Base-by-base conservation (phyloP, 2,888 invertebrate species). In the Hyles lineata region DNA sequence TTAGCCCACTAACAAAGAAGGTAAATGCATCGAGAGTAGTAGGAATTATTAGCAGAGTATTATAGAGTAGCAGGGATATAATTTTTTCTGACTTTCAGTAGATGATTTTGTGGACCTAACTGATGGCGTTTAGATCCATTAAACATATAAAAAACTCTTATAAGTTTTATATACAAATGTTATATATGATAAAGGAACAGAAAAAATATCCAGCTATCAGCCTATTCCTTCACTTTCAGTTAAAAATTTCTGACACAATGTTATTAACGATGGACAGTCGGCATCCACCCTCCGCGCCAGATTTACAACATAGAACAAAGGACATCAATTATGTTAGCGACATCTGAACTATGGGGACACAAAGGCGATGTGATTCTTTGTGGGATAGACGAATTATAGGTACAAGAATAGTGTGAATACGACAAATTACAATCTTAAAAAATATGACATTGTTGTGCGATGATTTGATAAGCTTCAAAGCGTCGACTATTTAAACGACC, bases 281-380 rank as follows among this genome's bases (percentile, higher is more conserved):
- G 83, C 87, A 88, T 89, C 90, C 90, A 88, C 87, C 83, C 84
- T 86, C 84, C 82, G 79, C 84, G 83, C 79, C 85, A 91, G 91
- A 92, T 92, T 94, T 92, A 93, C 89, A 87, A 77, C 82, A 86
- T 80, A 83, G 90, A 91, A 93, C 94, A 93, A 93, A 93, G 90
- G 87, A 92, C 89, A 93, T 93, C 88, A 90, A 91, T 93, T 92
- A 85, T 83, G 82, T 81, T 77, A 82, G 83, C 88, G 93, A 91
- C 93, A 90, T 88, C 89, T 89, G 90, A 91, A 90, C 90, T 91
- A 88, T 90, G 89, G 85, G 80, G 86, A 82, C 80, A 77, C 81
- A 79, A 79, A 76, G 79, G 81, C 5, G 67, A 23, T 50, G 67
- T 78, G 80, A 78, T 80, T 82, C 82, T 84, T 83, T 86, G 83